phyloP scores from a whole-genome alignment of 2,888 invertebrate species.

The Ditula angustiorana region DNA sequence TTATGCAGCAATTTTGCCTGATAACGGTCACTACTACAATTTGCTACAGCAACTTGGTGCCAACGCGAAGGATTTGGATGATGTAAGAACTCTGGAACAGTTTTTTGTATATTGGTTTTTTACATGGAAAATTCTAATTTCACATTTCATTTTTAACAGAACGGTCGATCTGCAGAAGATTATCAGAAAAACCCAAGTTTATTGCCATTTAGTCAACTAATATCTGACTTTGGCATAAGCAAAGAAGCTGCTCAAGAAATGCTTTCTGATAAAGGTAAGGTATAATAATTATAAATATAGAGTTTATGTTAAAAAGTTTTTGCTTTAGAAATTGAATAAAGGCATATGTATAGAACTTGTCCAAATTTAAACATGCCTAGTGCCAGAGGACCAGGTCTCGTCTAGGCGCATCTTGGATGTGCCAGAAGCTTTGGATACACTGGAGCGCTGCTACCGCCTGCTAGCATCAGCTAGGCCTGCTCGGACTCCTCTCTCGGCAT shows the following conservation, averaged over 20 bases:
- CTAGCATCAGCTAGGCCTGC: slow-evolving; percentile 87
- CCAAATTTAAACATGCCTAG: slow-evolving; percentile 72
- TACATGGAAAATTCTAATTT: slow-evolving; percentile 11
- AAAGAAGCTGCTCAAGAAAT: slow-evolving; percentile 88
- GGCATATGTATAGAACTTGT: slow-evolving; percentile 21
- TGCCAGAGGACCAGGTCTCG: slow-evolving; percentile 90
- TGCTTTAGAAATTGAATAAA: slow-evolving; percentile 3
- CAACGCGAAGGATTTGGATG: slow-evolving; percentile 92
- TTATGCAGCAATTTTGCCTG: slow-evolving; percentile 93
- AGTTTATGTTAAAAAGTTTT: slow-evolving; percentile 3
- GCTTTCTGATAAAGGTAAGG: slow-evolving; percentile 91
- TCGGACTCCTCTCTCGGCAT: slow-evolving; percentile 85
- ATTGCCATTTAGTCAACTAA: slow-evolving; percentile 88
- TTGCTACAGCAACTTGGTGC: slow-evolving; percentile 94
- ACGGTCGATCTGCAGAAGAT: slow-evolving; percentile 92
- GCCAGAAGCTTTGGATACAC: slow-evolving; percentile 88
- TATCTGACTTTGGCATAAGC: slow-evolving; percentile 89
- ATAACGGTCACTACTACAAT: slow-evolving; percentile 95
- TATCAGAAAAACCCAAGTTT: slow-evolving; percentile 89
- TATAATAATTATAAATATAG: background rate
- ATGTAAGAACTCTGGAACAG: slow-evolving; percentile 84
- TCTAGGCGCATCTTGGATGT: slow-evolving; percentile 90
- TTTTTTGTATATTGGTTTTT: slow-evolving; percentile 2
- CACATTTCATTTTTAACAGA: slow-evolving; percentile 75
- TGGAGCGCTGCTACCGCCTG: slow-evolving; percentile 91